Evolutionary conservation across 2,113 vertebrate species (phyloP).

Genomic region (Anseranas semipalmata): DNA sequence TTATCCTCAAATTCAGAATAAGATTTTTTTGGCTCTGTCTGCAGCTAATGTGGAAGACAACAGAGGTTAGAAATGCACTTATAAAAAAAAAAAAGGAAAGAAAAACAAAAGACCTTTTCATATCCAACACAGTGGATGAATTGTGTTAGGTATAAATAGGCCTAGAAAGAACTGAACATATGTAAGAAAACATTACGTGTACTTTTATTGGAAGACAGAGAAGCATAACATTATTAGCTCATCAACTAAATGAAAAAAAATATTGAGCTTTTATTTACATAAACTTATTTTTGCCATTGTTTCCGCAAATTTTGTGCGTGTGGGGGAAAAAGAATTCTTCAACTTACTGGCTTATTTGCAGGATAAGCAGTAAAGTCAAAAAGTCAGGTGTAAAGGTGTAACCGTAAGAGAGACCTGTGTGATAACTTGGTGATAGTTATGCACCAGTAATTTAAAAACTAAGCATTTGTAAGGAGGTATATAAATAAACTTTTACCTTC

Average conservation of each 20-base stretch:
- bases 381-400: neutral
- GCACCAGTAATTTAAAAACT: neutral
- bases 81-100: neutral
- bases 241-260: neutral
- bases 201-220: neutral
- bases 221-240: neutral
- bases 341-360: neutral
- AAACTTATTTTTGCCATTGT: neutral
- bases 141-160: constrained; percentile 22
- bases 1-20: constrained; percentile 31
- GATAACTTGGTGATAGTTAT: neutral
- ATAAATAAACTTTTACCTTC: neutral
- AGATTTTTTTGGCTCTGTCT: constrained; percentile 48
- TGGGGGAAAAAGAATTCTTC: neutral
- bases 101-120: constrained; percentile 8
- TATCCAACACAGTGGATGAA: neutral
- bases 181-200: neutral
- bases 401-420: neutral
- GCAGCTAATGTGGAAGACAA: neutral
- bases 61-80: constrained; percentile 31
- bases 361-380: neutral
- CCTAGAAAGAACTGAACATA: neutral
- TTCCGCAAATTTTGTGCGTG: neutral
- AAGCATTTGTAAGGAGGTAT: neutral
- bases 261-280: neutral